Percentiles rank a stretch among this genome's conserved stretches.
phyloP scores from a whole-genome alignment of 2,113 vertebrate species.

The Aepyceros melampus region DNA sequence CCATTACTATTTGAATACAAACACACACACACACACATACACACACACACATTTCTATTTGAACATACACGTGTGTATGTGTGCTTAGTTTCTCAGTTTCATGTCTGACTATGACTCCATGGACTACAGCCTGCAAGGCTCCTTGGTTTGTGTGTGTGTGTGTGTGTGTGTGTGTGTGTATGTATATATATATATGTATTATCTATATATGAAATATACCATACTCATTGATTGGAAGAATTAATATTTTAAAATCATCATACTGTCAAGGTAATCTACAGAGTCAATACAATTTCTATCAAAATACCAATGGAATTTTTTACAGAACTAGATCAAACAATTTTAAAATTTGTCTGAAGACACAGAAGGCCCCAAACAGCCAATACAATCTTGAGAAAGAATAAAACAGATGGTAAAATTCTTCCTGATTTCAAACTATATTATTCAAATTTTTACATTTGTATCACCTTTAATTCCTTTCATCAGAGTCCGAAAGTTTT shows the following conservation, averaged over 20 bases:
- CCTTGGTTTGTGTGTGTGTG: neutral
- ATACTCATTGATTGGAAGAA: neutral
- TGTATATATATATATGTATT: accelerated
- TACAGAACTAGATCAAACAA: neutral
- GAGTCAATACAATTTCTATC: neutral
- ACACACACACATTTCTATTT: neutral
- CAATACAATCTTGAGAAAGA: neutral
- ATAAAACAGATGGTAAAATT: neutral
- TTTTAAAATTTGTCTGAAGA: neutral
- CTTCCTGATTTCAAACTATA: neutral
- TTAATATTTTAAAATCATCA: neutral
- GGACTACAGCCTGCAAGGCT: neutral
- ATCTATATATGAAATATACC: neutral
- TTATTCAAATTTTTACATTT: neutral
- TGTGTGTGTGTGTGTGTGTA: no score
- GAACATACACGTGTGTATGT: neutral
- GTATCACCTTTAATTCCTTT: neutral
- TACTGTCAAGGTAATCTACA: neutral
- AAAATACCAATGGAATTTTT: neutral
- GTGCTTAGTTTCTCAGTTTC: neutral
- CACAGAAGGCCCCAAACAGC: neutral
- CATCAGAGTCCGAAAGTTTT: neutral
- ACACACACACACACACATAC: neutral
- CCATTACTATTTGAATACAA: neutral
- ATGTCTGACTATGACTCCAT: neutral